Evolutionary conservation across 1,140 invertebrate species (phyloP).

Genomic region (Holotrichia oblita): DNA sequence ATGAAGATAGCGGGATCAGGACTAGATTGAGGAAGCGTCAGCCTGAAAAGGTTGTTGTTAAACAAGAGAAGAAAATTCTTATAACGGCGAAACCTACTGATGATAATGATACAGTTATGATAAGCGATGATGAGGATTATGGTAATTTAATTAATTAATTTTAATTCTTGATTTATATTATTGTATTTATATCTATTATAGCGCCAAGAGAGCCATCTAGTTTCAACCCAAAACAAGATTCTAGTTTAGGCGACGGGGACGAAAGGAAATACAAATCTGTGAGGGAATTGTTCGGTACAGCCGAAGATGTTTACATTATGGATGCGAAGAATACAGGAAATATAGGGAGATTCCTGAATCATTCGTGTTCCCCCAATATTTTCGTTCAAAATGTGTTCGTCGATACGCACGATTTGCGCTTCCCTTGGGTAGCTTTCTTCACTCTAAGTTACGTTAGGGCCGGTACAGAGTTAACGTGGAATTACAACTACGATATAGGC

Average conservation of each 20-base stretch:
- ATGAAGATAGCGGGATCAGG: conserved; percentile 29
- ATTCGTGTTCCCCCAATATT: conserved; percentile 94
- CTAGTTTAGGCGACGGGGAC: conserved; percentile 60
- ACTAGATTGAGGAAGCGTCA: conserved; percentile 42
- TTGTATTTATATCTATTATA: conserved; percentile 44
- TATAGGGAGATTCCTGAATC: conserved; percentile 94
- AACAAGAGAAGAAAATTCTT: neutral
- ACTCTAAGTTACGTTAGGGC: conserved; percentile 86
- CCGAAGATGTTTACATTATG: conserved; percentile 91
- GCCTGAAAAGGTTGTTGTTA: neutral
- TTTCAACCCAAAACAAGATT: conserved; percentile 65
- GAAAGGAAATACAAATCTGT: conserved; percentile 70
- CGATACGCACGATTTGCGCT: conserved; percentile 95
- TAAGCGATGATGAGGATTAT: conserved; percentile 70
- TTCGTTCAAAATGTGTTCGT: conserved; percentile 99
- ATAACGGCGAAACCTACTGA: conserved; percentile 34
- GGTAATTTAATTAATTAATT: conserved; percentile 44
- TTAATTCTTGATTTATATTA: neutral
- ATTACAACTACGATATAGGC: conserved; percentile 96
- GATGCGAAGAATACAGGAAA: conserved; percentile 96
- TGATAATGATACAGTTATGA: conserved; percentile 66
- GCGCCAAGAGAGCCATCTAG: conserved; percentile 67
- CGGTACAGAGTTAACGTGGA: conserved; percentile 97
- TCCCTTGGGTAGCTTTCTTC: conserved; percentile 98
- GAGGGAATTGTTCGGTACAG: conserved; percentile 79